Percentiles rank a stretch among this genome's conserved stretches.
Conservation (phyloP, 1,140 invertebrate genomes). For the Paracyclopina nana region DNA sequence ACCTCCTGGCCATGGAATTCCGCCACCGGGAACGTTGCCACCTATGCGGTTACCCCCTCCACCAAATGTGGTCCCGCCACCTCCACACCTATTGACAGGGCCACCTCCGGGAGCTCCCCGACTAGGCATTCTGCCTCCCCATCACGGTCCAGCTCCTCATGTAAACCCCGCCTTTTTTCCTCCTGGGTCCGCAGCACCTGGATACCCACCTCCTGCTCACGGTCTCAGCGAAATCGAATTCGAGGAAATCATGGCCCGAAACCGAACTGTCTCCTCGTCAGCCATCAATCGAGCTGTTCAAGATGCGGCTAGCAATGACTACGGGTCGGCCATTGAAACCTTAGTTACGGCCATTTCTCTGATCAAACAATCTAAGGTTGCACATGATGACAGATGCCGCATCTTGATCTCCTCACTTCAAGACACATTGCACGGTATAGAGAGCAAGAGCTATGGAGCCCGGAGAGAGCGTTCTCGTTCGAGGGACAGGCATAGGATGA, state of each 20-base stretch:
- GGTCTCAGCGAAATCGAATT: conserved; percentile 75
- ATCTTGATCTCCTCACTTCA: conserved; percentile 88
- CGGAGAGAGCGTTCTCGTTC: conserved; percentile 36
- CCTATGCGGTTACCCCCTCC: conserved; percentile 6
- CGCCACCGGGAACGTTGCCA: conserved; percentile 20
- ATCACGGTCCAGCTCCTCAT: conserved; percentile 54
- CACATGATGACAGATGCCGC: conserved; percentile 92
- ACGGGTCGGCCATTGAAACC: conserved; percentile 92
- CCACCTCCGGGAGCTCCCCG: conserved; percentile 23
- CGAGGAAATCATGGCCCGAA: conserved; percentile 93
- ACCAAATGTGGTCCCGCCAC: conserved; percentile 13
- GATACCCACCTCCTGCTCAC: conserved; percentile 11
- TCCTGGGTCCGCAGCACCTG: conserved; percentile 30
- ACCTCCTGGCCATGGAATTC: conserved; percentile 20
- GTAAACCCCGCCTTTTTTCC: conserved; percentile 91
- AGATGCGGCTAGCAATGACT: conserved; percentile 86
- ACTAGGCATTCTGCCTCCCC: conserved; percentile 41
- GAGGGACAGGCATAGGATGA: conserved; percentile 49
- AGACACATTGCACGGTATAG: conserved; percentile 90
- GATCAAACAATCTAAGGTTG: conserved; percentile 95
- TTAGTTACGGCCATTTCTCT: conserved; percentile 93
- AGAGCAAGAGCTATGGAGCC: conserved; percentile 79
- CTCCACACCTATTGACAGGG: neutral
- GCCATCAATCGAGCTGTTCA: conserved; percentile 90
- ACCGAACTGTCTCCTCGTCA: conserved; percentile 86